phyloP scores from a whole-genome alignment of 2,888 invertebrate genomes.

The Trachelus troglodyta region DNA sequence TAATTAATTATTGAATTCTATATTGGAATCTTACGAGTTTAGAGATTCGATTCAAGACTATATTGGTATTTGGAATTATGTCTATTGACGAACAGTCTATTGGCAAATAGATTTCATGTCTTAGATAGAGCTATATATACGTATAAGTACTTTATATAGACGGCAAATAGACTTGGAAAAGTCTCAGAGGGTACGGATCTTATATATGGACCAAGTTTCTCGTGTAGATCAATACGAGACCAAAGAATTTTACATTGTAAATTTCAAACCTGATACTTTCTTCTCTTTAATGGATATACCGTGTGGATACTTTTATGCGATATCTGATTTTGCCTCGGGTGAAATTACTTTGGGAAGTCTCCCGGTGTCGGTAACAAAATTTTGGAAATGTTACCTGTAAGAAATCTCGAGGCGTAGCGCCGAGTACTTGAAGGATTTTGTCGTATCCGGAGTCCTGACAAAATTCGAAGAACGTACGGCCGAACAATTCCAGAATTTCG shows the following conservation, averaged over 20 bases:
- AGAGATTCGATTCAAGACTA: not conserved
- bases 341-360: not conserved
- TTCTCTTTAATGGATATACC: not conserved
- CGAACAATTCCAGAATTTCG: constrained; percentile 89
- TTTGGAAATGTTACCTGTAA: constrained; percentile 76
- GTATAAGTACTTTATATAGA: too few relatives aligned
- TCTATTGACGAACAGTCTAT: not conserved
- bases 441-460: constrained; percentile 98
- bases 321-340: not conserved
- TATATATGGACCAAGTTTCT: not conserved
- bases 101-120: not conserved
- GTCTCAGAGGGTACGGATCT: not conserved
- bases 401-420: constrained; percentile 95
- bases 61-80: not conserved
- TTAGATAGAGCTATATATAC: not conserved
- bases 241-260: not conserved
- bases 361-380: not conserved
- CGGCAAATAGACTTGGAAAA: not conserved
- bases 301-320: not conserved
- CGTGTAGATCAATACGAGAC: not conserved
- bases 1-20: not conserved
- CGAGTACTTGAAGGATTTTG: constrained; percentile 92
- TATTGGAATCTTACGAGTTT: not conserved
- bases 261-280: not conserved
- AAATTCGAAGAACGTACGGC: constrained; percentile 95